Base-by-base conservation (phyloP, 2,797 vertebrate genomes). In the Pseudopleuronectes americanus region DNA sequence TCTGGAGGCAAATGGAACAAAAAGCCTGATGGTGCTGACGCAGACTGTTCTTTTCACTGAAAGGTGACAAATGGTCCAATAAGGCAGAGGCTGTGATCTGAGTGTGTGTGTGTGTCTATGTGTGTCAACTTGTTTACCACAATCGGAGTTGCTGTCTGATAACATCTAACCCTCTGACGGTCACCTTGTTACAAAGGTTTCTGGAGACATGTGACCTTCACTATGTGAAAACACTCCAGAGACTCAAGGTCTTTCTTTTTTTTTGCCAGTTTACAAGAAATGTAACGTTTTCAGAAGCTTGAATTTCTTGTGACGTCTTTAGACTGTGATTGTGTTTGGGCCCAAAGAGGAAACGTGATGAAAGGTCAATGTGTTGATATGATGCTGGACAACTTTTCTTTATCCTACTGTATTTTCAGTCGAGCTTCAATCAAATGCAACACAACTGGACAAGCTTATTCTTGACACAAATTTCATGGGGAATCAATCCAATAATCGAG, bases 41-140 rank as follows among this genome's bases (percentile, higher is more conserved):
- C 23, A 64, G 68, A 62, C 49, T 71, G 74, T 81, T 76, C 77
- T 78, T 71, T 71, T 21, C 80, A 76, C 82, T 57, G 66, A 71
- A 61, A 79, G 77, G 63, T 79, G 84, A 86, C 66, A 80, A 85
- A 87, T 82, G 79, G 64, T 78, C 76, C 80, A 84, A 87, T 84
- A 87, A 84, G 43, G 80, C 69, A n/a, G 78, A 59, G 24, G 71
- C 65, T 80, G 84, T 84, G 84, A 84, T 87, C n/a, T n/a, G n/a
- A n/a, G 19, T 38, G 33, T 36, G 33, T 36, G 33, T 10, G 48
- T 38, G 24, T 8, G 41, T 19, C 38, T 38, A 3, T 33, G 56
- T 8, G 26, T 0, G 36, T 73, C 31, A 82, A 58, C 22, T 1
- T 56, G 8, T 72, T 72, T 43, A 56, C 68, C 33, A 41, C 53